Base-by-base conservation (phyloP, 2,797 vertebrate genomes). In the Crenichthys baileyi region DNA sequence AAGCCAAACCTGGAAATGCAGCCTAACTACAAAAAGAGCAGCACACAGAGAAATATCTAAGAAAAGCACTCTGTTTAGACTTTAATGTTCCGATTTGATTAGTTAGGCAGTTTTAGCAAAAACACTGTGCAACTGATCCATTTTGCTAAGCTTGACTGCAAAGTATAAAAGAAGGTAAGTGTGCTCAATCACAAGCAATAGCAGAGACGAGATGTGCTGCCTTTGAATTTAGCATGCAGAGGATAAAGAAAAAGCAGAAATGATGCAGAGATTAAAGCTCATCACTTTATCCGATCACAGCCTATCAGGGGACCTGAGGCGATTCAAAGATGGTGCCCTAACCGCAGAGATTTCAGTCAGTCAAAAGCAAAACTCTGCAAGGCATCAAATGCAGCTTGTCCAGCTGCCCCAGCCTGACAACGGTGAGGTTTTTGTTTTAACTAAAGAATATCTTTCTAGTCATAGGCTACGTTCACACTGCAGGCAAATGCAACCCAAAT, bases 11-110 rank as follows among this genome's bases (percentile, higher is more conserved):
- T 24, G 51, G 36, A 77, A 70, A 56, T 22, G 31, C 16, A 67
- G n/a, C 1, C 1, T 70, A 15, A 73, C 24, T 53, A 26, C 13
- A 29, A 50, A 67, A 55, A 41, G 24, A 53, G 46, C 26, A 70
- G 76, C 46, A 51, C 46, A 29, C 29, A 29, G 29, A 44, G 41
- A 55, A 58, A 71, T 18, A 76, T 72, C 18, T 81, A 76, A 78
- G 72, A 41, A 70, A 61, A 73, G n/a, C 63, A 76, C 72, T 72
- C 56, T 77, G 12, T 50, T 41, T 73, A 56, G n/a, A 75, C 77
- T 70, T 74, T 58, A 79, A 81, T 61, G 9, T 18, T 3, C 46
- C 74, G 7, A 73, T 75, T 76, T 65, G 46, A 79, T 67, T 67
- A 50, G 60, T 51, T 46, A 53, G 16, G 58, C 26, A 60, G 67